Evolutionary conservation across 2,113 vertebrate species (phyloP).

Genomic region (Oryzias woworae): DNA sequence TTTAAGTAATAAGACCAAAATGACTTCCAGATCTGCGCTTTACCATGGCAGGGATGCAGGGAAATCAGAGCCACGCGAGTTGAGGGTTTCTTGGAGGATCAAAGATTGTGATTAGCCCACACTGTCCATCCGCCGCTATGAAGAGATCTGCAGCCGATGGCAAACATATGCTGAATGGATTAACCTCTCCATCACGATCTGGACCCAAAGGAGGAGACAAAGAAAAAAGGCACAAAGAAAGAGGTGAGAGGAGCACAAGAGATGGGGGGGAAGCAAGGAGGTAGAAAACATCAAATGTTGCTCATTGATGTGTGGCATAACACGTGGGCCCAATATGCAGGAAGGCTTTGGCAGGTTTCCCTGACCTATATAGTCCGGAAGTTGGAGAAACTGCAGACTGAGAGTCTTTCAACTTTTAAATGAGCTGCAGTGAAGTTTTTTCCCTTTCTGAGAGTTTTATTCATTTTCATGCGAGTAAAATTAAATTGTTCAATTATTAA

Average conservation of each 20-base stretch:
- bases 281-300: constrained; percentile 69
- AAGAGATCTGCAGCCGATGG: constrained; percentile 66
- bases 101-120: constrained; percentile 75
- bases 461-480: constrained; percentile 42
- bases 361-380: constrained; percentile 67
- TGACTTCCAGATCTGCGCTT: constrained; percentile 75
- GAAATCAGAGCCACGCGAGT: constrained; percentile 72
- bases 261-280: constrained; percentile 41
- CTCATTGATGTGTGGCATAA: constrained; percentile 62
- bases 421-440: constrained; percentile 59
- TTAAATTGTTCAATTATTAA: constrained; percentile 4
- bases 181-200: constrained; percentile 70
- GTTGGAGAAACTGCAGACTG: constrained; percentile 60
- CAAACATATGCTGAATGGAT: constrained; percentile 72
- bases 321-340: constrained; percentile 71
- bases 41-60: constrained; percentile 54
- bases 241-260: constrained; percentile 40
- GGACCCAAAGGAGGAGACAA: constrained; percentile 29
- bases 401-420: constrained; percentile 71
- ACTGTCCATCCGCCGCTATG: constrained; percentile 66
- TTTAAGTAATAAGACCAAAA: constrained; percentile 76
- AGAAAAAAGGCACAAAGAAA: constrained; percentile 28
- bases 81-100: constrained; percentile 62
- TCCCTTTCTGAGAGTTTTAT: constrained; percentile 56
- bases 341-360: constrained; percentile 63